Conservation (phyloP, 2,797 vertebrate species). For the Galago senegalensis region DNA sequence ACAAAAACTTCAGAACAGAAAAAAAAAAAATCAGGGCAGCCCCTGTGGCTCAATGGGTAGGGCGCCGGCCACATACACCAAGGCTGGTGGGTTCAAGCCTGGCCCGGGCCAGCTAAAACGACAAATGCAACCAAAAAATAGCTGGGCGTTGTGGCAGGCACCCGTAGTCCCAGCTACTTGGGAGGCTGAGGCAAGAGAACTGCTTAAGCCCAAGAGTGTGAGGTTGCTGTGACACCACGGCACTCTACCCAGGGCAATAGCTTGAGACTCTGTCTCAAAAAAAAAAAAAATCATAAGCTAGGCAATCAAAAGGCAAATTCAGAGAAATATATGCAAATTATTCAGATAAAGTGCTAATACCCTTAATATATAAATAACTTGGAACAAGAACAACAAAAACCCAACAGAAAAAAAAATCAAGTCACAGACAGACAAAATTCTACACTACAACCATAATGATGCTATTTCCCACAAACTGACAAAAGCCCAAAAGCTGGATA, state of each 20-base stretch:
- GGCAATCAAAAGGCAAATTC: neutral
- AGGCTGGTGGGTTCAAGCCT: too few relatives aligned
- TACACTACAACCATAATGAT: neutral
- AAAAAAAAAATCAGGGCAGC: neutral
- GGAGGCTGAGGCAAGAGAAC: too few relatives aligned
- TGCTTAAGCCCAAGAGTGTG: too few relatives aligned
- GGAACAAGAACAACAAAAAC: neutral
- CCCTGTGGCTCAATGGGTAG: too few relatives aligned
- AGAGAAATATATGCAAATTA: constrained; percentile 3
- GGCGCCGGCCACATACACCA: too few relatives aligned
- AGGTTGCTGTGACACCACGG: too few relatives aligned
- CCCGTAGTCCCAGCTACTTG: too few relatives aligned
- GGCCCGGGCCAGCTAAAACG: too few relatives aligned
- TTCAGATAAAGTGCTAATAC: neutral
- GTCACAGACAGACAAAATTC: neutral
- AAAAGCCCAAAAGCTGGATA: neutral
- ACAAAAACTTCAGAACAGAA: neutral
- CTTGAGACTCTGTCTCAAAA: neutral
- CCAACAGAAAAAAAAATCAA: neutral
- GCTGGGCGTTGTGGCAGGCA: too few relatives aligned
- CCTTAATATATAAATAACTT: neutral
- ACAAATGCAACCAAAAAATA: too few relatives aligned
- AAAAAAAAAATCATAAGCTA: neutral
- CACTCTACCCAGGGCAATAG: too few relatives aligned
- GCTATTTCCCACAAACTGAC: neutral